Base-by-base conservation (phyloP, 2,797 vertebrate genomes). In the Hypotaenidia philippensis region DNA sequence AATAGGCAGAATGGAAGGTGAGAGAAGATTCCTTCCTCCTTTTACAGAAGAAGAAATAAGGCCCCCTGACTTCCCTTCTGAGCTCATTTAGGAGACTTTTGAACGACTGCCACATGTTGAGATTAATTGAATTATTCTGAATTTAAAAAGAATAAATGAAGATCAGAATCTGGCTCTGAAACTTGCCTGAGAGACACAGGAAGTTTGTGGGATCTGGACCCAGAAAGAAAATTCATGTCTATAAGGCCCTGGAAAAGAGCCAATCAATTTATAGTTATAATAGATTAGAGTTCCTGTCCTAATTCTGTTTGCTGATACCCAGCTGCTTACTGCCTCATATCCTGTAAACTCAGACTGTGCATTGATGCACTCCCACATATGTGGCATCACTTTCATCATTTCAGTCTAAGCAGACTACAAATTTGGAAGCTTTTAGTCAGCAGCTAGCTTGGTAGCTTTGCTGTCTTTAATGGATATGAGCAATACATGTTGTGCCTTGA, bases 401-500 rank as follows among this genome's bases (percentile, higher is more conserved):
- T 90, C 66, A 76, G 70, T 87, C 75, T 83, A 70, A 92, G 53
- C 19, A 0, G 3, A 16, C 49, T 89, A 71, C 64, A 84, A 23
- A 82, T n/a, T 53, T 41, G 91, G 87, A 94, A 93, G 80, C 17
- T 96, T 95, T 94, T 89, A 96, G 94, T 96, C 93, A 94, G 78
- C 91, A 94, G 85, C 60, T 83, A 87, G 77, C 63, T 45, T 45
- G 72, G 72, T 64, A 87, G 74, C 93, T 95, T 89, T 77, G 59
- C 56, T 79, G 40, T 86, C 70, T 91, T 88, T 66, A 87, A 88
- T 93, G 79, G 34, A 76, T 87, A 83, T 27, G 75, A 93, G 83
- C 45, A 91, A 79, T 61, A 27, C 47, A 87, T 10, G 5, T 55
- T 84, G 41, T 70, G 57, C 68, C 71, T 83, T 64, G 41, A 76